Evolutionary conservation across 2,797 vertebrate species (phyloP).

Genomic region (Cirrhinus mrigala): DNA sequence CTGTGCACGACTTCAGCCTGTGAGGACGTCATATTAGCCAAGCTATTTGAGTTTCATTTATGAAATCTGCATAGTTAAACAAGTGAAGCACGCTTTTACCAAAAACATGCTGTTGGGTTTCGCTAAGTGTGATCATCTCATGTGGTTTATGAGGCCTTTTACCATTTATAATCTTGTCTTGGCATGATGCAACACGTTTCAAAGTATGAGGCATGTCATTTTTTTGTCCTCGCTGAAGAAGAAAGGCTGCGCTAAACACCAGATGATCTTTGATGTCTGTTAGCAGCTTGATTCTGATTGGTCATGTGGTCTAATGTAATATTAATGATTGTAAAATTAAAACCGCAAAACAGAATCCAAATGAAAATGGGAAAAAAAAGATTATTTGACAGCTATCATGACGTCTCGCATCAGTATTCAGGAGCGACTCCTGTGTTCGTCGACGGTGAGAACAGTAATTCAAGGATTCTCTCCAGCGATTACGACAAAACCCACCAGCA

Average conservation of each 20-base stretch:
- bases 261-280: background rate
- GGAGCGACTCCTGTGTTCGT: background rate
- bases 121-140: background rate
- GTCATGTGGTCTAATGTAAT: background rate
- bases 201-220: background rate
- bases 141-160: background rate
- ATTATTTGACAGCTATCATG: background rate
- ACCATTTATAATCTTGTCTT: background rate
- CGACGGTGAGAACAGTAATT: background rate
- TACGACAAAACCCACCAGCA: background rate
- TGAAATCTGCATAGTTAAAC: conserved; percentile 15
- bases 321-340: background rate
- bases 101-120: background rate
- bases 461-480: background rate
- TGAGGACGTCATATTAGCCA: conserved; percentile 23
- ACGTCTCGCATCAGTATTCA: background rate
- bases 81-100: background rate
- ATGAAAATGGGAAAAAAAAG: background rate
- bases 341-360: background rate
- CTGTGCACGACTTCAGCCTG: conserved; percentile 3
- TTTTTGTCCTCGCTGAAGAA: background rate
- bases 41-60: conserved; percentile 23
- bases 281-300: background rate
- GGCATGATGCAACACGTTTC: background rate
- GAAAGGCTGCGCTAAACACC: background rate